Evolutionary conservation across 2,888 invertebrate genomes (phyloP).

Genomic region (Villa cingulata): DNA sequence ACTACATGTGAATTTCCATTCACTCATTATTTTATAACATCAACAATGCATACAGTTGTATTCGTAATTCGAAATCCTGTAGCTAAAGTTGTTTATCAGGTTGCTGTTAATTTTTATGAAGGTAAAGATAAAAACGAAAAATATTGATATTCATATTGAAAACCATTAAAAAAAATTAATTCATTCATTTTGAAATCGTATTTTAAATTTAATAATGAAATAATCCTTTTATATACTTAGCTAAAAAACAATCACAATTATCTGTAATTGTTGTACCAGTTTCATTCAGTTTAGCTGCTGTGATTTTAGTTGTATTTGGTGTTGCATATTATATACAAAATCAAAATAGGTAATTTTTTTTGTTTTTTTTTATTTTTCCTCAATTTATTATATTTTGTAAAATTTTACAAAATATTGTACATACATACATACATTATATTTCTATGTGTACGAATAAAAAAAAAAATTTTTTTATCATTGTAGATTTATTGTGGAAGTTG

Average conservation of each 20-base stretch:
- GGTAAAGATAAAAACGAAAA: conserved; percentile 38
- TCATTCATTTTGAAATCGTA: neutral
- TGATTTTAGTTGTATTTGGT: conserved; percentile 73
- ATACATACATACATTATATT: too few relatives aligned
- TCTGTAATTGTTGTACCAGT: conserved; percentile 83
- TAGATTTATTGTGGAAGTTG: conserved; percentile 72
- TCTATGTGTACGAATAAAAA: too few relatives aligned
- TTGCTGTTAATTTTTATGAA: conserved; percentile 72
- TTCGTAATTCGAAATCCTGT: conserved; percentile 68
- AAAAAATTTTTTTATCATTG: neutral
- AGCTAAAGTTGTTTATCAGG: conserved; percentile 50
- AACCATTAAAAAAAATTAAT: too few relatives aligned
- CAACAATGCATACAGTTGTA: conserved; percentile 61
- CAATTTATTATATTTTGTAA: too few relatives aligned
- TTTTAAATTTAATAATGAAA: too few relatives aligned
- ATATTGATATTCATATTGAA: too few relatives aligned
- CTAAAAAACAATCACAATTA: conserved; percentile 62
- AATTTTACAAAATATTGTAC: too few relatives aligned
- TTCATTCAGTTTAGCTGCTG: conserved; percentile 64
- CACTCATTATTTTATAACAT: conserved; percentile 52
- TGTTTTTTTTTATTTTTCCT: too few relatives aligned
- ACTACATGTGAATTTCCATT: conserved; percentile 47
- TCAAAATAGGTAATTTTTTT: conserved; percentile 48
- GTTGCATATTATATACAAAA: conserved; percentile 77
- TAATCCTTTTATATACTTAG: conserved; percentile 42